Evolutionary conservation across 2,113 vertebrate genomes (phyloP).

Genomic region (Macrotis lagotis): DNA sequence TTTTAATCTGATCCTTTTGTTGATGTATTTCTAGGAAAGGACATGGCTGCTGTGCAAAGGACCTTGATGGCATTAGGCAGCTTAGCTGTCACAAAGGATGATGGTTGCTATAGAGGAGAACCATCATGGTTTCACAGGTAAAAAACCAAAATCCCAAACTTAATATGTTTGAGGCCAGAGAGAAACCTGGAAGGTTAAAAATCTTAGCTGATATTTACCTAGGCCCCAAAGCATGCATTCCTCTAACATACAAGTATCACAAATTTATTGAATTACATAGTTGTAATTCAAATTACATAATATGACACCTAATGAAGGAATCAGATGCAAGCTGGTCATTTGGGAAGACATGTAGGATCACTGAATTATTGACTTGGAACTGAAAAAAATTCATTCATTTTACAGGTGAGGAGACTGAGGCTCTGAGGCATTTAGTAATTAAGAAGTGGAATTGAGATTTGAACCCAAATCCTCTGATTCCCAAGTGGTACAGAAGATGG

Average conservation of each 20-base stretch:
- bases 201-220: not conserved
- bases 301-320: not conserved
- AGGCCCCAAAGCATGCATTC: not conserved
- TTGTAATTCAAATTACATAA: not conserved
- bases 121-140: conserved; percentile 97
- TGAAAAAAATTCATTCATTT: not conserved
- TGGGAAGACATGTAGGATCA: not conserved
- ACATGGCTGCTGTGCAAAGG: conserved; percentile 98
- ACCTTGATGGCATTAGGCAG: conserved; percentile 96
- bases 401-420: not conserved
- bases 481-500: not conserved
- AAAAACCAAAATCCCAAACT: conserved; percentile 22
- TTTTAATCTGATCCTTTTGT: conserved; percentile 14
- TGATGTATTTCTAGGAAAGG: conserved; percentile 89
- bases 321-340: not conserved
- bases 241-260: not conserved
- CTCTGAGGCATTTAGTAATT: not conserved
- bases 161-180: not conserved
- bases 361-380: not conserved
- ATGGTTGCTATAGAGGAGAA: conserved; percentile 94
- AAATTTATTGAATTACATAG: not conserved
- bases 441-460: not conserved
- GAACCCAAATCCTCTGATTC: not conserved
- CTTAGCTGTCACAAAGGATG: conserved; percentile 94
- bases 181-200: not conserved